phyloP scores from a whole-genome alignment of 2,113 vertebrate species.

The Siniperca knerii region DNA sequence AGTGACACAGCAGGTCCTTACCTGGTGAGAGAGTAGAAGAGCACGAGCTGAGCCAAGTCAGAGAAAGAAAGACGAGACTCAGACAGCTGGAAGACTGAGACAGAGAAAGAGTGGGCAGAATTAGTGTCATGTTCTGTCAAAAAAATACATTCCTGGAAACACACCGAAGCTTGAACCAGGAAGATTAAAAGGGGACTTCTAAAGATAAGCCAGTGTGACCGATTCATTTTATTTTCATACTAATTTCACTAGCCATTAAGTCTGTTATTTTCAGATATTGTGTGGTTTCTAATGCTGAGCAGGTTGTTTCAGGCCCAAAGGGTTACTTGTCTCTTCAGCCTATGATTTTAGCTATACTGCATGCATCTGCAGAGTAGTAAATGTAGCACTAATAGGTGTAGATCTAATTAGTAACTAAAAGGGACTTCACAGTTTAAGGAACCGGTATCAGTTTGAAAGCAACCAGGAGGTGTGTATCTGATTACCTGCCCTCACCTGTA shows the following conservation, averaged over 20 bases:
- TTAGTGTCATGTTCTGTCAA: neutral
- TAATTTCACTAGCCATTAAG: neutral
- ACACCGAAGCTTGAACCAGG: neutral
- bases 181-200: slow-evolving; percentile 21
- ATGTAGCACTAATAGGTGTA: neutral
- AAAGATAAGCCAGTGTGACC: neutral
- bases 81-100: slow-evolving; percentile 83
- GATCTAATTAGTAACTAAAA: neutral
- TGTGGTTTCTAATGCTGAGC: slow-evolving; percentile 6
- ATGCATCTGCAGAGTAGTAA: neutral
- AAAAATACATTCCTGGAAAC: slow-evolving; percentile 46
- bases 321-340: neutral
- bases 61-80: slow-evolving; percentile 86
- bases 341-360: neutral
- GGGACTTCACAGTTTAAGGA: neutral
- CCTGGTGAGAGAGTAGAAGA: slow-evolving; percentile 90
- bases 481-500: slow-evolving; percentile 6
- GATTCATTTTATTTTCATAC: neutral
- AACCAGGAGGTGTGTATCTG: neutral
- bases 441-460: slow-evolving; percentile 7
- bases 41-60: slow-evolving; percentile 85
- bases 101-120: slow-evolving; percentile 13
- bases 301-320: neutral
- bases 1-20: slow-evolving; percentile 54
- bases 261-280: neutral